Conservation (phyloP, 1,140 invertebrate species). For the Cotesia chilonis region DNA sequence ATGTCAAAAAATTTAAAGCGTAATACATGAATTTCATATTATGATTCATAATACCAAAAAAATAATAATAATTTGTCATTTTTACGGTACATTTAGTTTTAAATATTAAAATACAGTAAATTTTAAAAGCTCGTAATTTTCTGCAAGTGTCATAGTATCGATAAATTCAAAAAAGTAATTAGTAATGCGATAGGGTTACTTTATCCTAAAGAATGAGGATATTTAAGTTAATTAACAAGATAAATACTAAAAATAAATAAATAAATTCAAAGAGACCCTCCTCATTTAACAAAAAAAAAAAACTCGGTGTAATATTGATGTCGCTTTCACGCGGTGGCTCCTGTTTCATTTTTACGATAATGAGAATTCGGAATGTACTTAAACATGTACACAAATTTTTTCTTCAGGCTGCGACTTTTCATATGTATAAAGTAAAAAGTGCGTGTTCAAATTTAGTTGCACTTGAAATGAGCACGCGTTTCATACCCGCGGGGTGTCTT, state of each 20-base stretch:
- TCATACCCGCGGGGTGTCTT: conserved; percentile 16
- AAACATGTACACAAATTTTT: not conserved
- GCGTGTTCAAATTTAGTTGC: not conserved
- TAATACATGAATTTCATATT: too few species aligned
- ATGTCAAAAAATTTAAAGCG: too few species aligned
- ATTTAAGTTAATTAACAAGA: not conserved
- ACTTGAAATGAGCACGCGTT: conserved; percentile 9
- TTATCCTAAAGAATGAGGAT: not conserved
- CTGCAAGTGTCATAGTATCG: too few species aligned
- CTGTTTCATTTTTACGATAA: conserved; percentile 32
- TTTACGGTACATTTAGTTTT: too few species aligned
- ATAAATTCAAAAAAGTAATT: too few species aligned
- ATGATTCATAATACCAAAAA: too few species aligned
- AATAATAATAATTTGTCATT: too few species aligned
- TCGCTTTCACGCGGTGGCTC: conserved; percentile 14
- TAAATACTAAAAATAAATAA: conserved; percentile 12
- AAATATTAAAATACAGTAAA: too few species aligned
- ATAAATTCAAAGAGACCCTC: not conserved
- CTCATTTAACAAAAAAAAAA: conserved; percentile 13
- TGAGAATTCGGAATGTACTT: not conserved
- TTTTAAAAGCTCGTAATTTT: too few species aligned
- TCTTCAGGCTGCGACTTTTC: not conserved
- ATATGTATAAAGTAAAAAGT: not conserved
- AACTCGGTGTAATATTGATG: conserved; percentile 19
- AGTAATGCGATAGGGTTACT: not conserved